Evolutionary conservation across 2,797 vertebrate genomes (phyloP).

Genomic region (Limnodromus scolopaceus): DNA sequence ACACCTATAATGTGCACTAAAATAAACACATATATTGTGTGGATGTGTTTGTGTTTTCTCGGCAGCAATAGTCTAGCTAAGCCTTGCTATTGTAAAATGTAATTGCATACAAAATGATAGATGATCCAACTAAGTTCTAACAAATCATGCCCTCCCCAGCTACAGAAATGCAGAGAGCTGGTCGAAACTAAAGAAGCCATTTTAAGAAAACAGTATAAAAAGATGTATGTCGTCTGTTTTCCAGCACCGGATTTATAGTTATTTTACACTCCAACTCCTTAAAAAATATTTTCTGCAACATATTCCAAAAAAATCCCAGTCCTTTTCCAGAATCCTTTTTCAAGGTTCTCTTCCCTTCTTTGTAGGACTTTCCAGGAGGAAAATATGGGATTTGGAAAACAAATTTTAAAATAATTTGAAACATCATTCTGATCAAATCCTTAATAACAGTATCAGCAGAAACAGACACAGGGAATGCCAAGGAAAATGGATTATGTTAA

Average conservation of each 20-base stretch:
- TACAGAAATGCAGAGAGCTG: not conserved
- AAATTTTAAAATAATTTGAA: slow-evolving; percentile 18
- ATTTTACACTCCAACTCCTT: not conserved
- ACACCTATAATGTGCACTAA: slow-evolving; percentile 21
- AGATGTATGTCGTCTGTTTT: not conserved
- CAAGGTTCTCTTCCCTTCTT: not conserved
- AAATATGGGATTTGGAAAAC: not conserved
- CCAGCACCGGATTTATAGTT: not conserved
- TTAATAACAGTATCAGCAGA: slow-evolving; percentile 29
- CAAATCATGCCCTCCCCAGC: not conserved
- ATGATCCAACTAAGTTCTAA: not conserved
- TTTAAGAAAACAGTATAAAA: not conserved
- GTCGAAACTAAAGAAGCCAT: slow-evolving; percentile 16
- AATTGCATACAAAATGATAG: not conserved
- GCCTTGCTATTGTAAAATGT: not conserved
- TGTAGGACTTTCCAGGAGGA: not conserved
- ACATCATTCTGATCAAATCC: not conserved
- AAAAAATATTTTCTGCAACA: not conserved
- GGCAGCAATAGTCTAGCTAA: not conserved
- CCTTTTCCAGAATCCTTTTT: not conserved
- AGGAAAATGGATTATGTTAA: slow-evolving; percentile 41
- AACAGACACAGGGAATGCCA: not conserved
- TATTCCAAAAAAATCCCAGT: not conserved
- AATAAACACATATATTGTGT: slow-evolving; percentile 21
- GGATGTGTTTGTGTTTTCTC: slow-evolving; percentile 29